phyloP scores from a whole-genome alignment of 2,888 invertebrate genomes.

The Catocala fraxini region DNA sequence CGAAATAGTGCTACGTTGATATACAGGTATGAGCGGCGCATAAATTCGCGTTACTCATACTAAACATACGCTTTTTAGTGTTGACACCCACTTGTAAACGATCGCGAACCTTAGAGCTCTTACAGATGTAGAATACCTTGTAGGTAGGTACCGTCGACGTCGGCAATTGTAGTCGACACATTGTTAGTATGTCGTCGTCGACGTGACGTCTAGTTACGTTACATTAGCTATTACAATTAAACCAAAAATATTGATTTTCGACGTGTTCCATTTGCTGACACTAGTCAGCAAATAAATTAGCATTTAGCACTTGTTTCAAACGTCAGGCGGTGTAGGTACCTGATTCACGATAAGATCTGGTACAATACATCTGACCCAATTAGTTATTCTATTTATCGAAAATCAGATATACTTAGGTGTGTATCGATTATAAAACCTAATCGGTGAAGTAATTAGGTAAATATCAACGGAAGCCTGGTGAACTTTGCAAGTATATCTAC shows the following conservation, averaged over 20 bases:
- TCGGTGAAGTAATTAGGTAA: not conserved
- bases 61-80: conserved; percentile 19
- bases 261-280: not conserved
- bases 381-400: conserved; percentile 15
- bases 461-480: no score
- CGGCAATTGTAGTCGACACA: no score
- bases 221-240: no score
- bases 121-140: no score
- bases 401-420: conserved; percentile 17
- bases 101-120: not conserved
- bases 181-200: no score
- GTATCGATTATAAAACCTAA: not conserved
- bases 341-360: conserved; percentile 12
- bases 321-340: no score
- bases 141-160: no score
- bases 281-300: conserved; percentile 14
- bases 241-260: no score
- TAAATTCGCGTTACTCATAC: conserved; percentile 31
- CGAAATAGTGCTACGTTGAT: conserved; percentile 49
- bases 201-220: no score
- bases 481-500: no score
- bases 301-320: no score
- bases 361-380: conserved; percentile 8
- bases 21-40: conserved; percentile 39
- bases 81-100: conserved; percentile 7